phyloP scores from a whole-genome alignment of 37 sponge, comb jelly and placozoan species.

The Spongilla lacustris region DNA sequence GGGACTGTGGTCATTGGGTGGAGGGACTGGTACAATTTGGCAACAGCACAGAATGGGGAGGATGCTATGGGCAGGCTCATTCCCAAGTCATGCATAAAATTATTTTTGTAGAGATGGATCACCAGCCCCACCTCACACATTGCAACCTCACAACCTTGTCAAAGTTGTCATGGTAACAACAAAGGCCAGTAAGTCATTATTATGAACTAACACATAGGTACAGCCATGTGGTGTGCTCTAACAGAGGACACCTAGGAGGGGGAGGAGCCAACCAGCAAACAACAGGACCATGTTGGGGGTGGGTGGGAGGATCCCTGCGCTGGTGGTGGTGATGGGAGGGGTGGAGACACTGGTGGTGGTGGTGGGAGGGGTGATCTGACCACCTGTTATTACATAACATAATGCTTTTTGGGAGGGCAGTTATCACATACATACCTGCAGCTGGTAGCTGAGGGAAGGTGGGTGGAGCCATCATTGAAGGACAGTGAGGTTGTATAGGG shows the following conservation, averaged over 20 bases:
- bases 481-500: background rate
- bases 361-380: background rate
- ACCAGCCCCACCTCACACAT: too few species aligned
- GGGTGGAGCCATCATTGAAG: background rate
- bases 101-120: too few species aligned
- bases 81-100: too few species aligned
- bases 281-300: background rate
- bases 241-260: background rate
- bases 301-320: background rate
- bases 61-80: too few species aligned
- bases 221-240: background rate
- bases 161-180: too few species aligned
- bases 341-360: background rate
- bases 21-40: too few species aligned
- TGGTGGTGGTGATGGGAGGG: background rate
- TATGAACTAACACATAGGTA: too few species aligned
- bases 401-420: background rate
- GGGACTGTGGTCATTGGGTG: too few species aligned
- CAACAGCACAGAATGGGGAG: too few species aligned
- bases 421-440: background rate
- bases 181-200: too few species aligned
- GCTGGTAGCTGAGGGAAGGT: background rate
- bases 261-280: background rate
- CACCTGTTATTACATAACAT: background rate
- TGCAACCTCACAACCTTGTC: too few species aligned